Percentiles rank a stretch among this genome's conserved stretches.
Evolutionary conservation across 2,888 invertebrate genomes (phyloP).

Genomic region (Acleris emargana): DNA sequence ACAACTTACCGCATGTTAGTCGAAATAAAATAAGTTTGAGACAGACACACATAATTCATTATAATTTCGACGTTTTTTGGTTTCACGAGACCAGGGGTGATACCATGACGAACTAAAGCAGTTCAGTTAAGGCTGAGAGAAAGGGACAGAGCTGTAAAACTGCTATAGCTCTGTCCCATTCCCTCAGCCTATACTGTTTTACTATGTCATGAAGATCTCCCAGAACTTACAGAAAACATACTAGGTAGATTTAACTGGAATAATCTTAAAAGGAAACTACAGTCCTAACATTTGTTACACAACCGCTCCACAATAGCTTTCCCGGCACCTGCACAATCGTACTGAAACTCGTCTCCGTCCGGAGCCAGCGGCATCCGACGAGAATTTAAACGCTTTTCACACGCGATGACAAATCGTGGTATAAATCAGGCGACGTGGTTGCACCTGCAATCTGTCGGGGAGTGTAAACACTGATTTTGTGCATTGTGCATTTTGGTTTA

Average conservation of each 20-base stretch:
- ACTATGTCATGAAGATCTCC: no score
- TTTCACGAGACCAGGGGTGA: no score
- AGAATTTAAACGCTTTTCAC: slow-evolving; percentile 24
- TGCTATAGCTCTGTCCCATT: no score
- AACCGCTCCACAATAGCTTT: not conserved
- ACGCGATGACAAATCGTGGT: slow-evolving; percentile 44
- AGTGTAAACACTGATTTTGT: slow-evolving; percentile 20
- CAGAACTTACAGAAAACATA: not conserved
- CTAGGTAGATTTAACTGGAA: not conserved
- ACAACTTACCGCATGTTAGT: no score
- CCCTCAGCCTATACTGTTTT: no score
- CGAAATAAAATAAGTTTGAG: no score
- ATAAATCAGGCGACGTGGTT: slow-evolving; percentile 40
- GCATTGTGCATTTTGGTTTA: slow-evolving; percentile 15
- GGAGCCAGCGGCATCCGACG: slow-evolving; percentile 5
- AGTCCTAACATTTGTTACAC: not conserved
- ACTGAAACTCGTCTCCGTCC: not conserved
- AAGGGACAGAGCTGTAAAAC: no score
- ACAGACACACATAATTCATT: no score
- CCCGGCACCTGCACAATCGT: not conserved
- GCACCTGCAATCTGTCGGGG: slow-evolving; percentile 38
- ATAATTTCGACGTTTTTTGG: no score
- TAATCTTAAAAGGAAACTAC: not conserved
- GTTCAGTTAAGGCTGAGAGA: no score
- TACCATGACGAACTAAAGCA: no score